Percentiles rank a stretch among this genome's conserved stretches.
Conservation (phyloP, 2,797 vertebrate genomes). For the Prionace glauca region DNA sequence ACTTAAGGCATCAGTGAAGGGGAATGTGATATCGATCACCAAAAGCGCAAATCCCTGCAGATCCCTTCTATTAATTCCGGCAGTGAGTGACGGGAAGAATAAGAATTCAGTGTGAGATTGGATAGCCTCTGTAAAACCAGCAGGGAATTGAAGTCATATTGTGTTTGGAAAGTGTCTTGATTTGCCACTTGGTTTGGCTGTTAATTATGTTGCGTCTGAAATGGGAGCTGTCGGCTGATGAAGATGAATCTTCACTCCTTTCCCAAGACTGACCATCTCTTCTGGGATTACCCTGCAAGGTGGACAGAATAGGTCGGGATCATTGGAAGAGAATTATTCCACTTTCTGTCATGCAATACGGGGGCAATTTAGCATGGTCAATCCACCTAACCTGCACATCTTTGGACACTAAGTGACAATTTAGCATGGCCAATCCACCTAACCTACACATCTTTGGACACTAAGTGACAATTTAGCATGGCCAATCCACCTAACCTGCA, state of each 20-base stretch:
- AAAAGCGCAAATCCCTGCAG: neutral
- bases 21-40: neutral
- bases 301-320: neutral
- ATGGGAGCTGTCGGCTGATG: neutral
- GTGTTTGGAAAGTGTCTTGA: neutral
- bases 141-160: neutral
- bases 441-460: too few species aligned
- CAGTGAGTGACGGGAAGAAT: neutral
- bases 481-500: too few species aligned
- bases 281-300: neutral
- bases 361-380: too few species aligned
- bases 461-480: too few species aligned
- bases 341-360: neutral
- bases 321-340: neutral
- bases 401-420: too few species aligned
- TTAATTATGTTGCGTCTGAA: neutral
- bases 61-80: neutral
- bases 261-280: neutral
- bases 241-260: neutral
- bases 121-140: neutral
- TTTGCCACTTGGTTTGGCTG: neutral
- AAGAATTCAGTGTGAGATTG: neutral
- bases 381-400: too few species aligned
- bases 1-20: neutral
- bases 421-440: too few species aligned